phyloP scores from a whole-genome alignment of 2,888 invertebrate genomes.

The Nebria brevicollis region DNA sequence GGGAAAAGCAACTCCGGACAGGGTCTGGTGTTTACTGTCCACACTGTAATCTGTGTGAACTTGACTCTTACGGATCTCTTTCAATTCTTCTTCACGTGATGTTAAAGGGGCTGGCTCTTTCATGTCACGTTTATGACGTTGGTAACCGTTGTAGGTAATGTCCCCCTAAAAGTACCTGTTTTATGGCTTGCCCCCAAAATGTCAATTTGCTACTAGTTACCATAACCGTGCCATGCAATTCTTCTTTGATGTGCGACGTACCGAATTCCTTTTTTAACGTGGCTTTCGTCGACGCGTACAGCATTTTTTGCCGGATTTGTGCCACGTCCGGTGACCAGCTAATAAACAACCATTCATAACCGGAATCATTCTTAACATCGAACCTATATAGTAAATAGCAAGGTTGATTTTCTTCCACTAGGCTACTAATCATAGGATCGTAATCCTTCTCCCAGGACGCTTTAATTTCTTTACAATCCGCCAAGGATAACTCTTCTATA shows the following conservation, averaged over 20 bases:
- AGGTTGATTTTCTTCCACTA: constrained; percentile 83
- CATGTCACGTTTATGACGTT: constrained; percentile 78
- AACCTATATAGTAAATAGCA: constrained; percentile 90
- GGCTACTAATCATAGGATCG: constrained; percentile 75
- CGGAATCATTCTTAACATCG: constrained; percentile 80
- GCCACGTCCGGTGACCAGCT: constrained; percentile 96
- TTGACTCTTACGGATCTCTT: constrained; percentile 79
- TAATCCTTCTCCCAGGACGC: constrained; percentile 89
- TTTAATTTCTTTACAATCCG: constrained; percentile 73
- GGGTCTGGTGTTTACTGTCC: constrained; percentile 86
- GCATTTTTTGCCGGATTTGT: constrained; percentile 93
- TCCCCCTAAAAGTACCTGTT: constrained; percentile 70
- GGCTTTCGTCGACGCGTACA: constrained; percentile 97
- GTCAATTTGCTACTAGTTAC: constrained; percentile 61
- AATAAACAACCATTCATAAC: constrained; percentile 92
- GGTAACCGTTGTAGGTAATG: constrained; percentile 82
- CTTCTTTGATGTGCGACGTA: constrained; percentile 91
- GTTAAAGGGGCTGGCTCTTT: constrained; percentile 92
- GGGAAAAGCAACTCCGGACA: constrained; percentile 92
- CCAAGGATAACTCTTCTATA: constrained; percentile 79
- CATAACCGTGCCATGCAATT: constrained; percentile 86
- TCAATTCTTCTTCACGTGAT: constrained; percentile 84
- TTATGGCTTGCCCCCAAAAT: no score
- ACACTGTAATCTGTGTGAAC: constrained; percentile 78
- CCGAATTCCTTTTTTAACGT: constrained; percentile 98